Evolutionary conservation across 1,140 invertebrate genomes (phyloP).

Genomic region (Temnothorax longispinosus): DNA sequence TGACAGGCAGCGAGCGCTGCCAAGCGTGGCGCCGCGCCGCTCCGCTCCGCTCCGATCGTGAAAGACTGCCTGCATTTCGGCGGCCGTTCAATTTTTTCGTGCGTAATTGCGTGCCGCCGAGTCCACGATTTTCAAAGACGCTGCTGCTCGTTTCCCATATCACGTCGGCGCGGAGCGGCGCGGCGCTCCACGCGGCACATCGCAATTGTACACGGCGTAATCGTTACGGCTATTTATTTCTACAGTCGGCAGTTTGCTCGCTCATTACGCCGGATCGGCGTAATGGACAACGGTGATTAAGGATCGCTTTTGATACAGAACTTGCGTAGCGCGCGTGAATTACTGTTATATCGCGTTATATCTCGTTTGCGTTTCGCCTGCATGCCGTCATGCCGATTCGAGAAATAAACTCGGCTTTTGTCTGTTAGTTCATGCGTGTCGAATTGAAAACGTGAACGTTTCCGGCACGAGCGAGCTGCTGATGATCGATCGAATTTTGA

Average conservation of each 20-base stretch:
- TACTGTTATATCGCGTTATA: slow-evolving; percentile 25
- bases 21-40: slow-evolving; percentile 38
- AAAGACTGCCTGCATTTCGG: slow-evolving; percentile 59
- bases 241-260: slow-evolving; percentile 45
- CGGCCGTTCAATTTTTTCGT: slow-evolving; percentile 42
- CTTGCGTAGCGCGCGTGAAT: slow-evolving; percentile 18
- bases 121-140: slow-evolving; percentile 33
- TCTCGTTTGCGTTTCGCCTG: slow-evolving; percentile 22
- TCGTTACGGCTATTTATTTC: slow-evolving; percentile 55
- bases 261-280: slow-evolving; percentile 33
- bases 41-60: slow-evolving; percentile 22
- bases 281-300: slow-evolving; percentile 50
- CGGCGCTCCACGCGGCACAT: background rate
- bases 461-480: background rate
- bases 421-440: background rate
- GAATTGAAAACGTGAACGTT: slow-evolving; percentile 19
- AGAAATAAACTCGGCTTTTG: slow-evolving; percentile 24
- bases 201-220: slow-evolving; percentile 18
- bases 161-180: background rate
- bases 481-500: slow-evolving; percentile 19
- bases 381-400: background rate
- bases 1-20: slow-evolving; percentile 67
- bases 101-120: slow-evolving; percentile 42
- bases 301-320: slow-evolving; percentile 38
- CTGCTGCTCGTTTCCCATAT: slow-evolving; percentile 45